Evolutionary conservation across 53 echinoderm and acorn worm species (phyloP), one percentile per base, ranked within the genome.

Genomic region (Arbacia lixula): DNA sequence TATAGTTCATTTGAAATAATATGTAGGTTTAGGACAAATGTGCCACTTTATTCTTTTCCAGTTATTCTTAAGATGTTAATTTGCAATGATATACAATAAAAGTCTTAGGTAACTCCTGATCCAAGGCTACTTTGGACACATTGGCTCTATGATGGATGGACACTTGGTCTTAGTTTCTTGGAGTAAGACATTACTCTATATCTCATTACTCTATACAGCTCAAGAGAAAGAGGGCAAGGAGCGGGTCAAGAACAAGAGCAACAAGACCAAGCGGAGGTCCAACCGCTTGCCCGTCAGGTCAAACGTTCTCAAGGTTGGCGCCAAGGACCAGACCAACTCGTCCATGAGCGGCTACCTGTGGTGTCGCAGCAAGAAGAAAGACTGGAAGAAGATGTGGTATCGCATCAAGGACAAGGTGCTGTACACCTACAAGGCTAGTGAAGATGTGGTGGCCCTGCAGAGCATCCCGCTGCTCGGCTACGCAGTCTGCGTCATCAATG

Each of bases 341-440:
- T 89, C 83, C 46, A 97, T 97, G 91, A 94, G 94, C 30, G 98
- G 98, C 37, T 94, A 97, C 71, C 88, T 97, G 43, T 86, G 86
- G 54, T 40, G 46, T 6, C 83, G 87, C 60, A 72, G 83, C 2
- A 64, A 66, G 32, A 94, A 94, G 90, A 94, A 92, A 56, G 92
- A 91, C 60, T 97, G 94, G 94, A 93, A 97, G 81, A 66, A 66
- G 36, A 88, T 90, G 82, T 97, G 98, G 98, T 97, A 88, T 53
- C 92, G 94, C 9, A 60, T 97, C 30, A 97, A 97, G 69, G 98
- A 94, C 46, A 97, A 97, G 67, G 98, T 97, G 12, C 82, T 97
- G 53, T 97, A 92, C 56, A 86, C 90, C 0, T 97, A 94, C 85
- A 94, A 92, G 51, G 98, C 98, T 27, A 93, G 98, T 42, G 98